A percentile compares a stretch with the other conserved stretches of the same genome.
Conservation (phyloP, 2,113 vertebrate species). For the Phainopepla nitens region DNA sequence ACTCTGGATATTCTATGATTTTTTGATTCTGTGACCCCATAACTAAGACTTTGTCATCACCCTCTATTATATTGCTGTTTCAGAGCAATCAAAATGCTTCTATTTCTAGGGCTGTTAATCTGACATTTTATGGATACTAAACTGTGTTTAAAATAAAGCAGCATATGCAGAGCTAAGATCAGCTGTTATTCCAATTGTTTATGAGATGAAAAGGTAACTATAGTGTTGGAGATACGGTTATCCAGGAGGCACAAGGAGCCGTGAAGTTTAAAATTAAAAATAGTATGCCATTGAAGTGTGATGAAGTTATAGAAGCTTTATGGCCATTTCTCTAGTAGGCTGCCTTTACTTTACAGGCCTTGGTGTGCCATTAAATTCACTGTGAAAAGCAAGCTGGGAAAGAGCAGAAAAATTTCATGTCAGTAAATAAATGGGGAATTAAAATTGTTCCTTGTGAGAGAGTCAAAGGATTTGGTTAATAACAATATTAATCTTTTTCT, state of each 20-base stretch:
- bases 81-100: neutral
- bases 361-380: neutral
- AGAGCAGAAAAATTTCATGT: neutral
- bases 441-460: neutral
- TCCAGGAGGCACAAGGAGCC: neutral
- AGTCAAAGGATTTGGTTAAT: slow-evolving; percentile 15
- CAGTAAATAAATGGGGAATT: neutral
- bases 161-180: neutral
- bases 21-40: rapidly evolving
- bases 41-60: neutral
- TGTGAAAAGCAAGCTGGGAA: neutral
- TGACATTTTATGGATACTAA: neutral
- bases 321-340: neutral
- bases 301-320: slow-evolving; percentile 22
- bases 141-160: slow-evolving; percentile 10
- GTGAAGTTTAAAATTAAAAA: slow-evolving; percentile 20
- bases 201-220: neutral
- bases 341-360: neutral
- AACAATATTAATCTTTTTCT: slow-evolving; percentile 15
- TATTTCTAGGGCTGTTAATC: neutral
- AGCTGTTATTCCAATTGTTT: neutral
- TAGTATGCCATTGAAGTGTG: neutral
- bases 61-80: neutral
- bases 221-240: neutral
- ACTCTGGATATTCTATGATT: too few species aligned